Evolutionary conservation across 2,113 vertebrate genomes (phyloP), one percentile per base, ranked within the genome.

Genomic region (Tychaedon coryphoeus): DNA sequence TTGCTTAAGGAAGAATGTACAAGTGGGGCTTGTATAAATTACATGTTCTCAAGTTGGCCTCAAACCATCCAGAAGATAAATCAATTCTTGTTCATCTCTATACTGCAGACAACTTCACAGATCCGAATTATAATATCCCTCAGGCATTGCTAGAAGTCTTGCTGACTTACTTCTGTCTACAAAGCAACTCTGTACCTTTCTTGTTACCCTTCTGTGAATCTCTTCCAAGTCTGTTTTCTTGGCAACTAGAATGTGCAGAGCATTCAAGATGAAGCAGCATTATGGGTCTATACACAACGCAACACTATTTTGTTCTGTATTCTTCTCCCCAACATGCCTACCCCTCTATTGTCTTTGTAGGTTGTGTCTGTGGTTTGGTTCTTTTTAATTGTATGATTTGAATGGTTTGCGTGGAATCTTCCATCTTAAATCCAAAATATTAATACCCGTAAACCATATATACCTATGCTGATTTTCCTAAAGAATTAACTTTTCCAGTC

Each of bases 281-380:
- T 57, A 84, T 1, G 0, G 28, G 69, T 54, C 24, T 73, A 29
- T 18, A 56, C 8, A 33, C 8, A 56, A 82, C 14, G 48, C 12
- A 69, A 31, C 4, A 19, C 6, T 70, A 13, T 19, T 75, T 85
- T 53, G 10, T 33, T 84, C n/a, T 90, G 9, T 47, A 24, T 60
- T 86, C 42, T 80, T 57, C 38, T 47, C 62, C 10, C 18, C 7
- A 45, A 6, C 26, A 64, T 20, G 6, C 6, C 26, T 40, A 62
- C 5, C 5, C 28, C 33, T 50, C 33, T 14, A 12, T 2, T 48
- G n/a, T 38, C 16, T 36, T 47, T 47, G 22, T 33, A 57, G 9
- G 3, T 2, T 42, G 19, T 14, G 6, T 12, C 42, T 14, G 3
- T 17, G 8, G 0, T 25, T 56, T 47, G 29, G 3, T 2, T 57